These are phyloP conservation scores for Callyntrura sp. DNA, from an alignment of 2,888 invertebrate genomes.

Conservation along the genomic window DNA sequence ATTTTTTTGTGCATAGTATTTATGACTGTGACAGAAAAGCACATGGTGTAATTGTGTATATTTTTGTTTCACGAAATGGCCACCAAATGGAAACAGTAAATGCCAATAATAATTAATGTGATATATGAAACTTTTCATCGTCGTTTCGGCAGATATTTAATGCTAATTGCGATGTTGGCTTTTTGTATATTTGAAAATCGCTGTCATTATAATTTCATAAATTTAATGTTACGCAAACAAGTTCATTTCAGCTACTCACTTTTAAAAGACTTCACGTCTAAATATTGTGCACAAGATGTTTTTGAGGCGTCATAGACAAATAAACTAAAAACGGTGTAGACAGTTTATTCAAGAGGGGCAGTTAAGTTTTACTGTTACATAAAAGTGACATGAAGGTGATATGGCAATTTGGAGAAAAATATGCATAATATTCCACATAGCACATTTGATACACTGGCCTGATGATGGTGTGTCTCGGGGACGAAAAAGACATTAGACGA, in stretches of 20 bases:
- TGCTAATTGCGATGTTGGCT: too few relatives aligned
- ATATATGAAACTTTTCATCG: neutral
- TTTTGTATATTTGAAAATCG: neutral
- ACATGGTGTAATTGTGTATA: slow-evolving; percentile 29
- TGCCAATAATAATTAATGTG: neutral
- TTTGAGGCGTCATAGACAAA: slow-evolving; percentile 8
- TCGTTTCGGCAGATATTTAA: neutral
- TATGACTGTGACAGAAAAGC: slow-evolving; percentile 27
- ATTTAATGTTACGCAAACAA: neutral
- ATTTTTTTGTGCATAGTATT: slow-evolving; percentile 51
- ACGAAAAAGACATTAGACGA: neutral
- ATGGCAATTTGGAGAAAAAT: neutral
- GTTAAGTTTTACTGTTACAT: too few relatives aligned
- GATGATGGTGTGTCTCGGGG: neutral
- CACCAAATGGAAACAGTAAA: neutral
- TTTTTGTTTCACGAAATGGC: neutral
- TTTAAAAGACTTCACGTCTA: too few relatives aligned
- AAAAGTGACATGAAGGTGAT: neutral
- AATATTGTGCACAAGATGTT: neutral
- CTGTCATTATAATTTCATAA: too few relatives aligned
- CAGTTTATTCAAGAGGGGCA: too few relatives aligned
- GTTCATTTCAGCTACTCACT: too few relatives aligned
- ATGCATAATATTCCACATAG: neutral
- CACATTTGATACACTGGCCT: neutral
- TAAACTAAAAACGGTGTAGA: neutral